These are phyloP conservation scores for Siphamia tubifer DNA, from an alignment of 2,113 vertebrate genomes.

Conservation along the genomic window DNA sequence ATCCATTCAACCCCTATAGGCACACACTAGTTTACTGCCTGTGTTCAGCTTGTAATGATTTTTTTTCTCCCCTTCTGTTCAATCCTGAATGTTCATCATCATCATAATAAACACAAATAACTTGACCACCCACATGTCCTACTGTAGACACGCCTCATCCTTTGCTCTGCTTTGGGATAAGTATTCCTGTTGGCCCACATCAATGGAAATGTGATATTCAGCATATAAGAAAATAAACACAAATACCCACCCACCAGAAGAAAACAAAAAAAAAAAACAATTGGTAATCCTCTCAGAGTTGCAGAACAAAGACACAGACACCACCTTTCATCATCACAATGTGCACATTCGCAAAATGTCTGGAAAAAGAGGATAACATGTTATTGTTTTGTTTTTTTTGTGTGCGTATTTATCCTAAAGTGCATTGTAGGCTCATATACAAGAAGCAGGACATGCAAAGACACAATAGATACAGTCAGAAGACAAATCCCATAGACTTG, in stretches of 20 bases:
- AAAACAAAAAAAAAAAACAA: slow-evolving; percentile 2
- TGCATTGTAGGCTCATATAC: slow-evolving; percentile 5
- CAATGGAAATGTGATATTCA: slow-evolving; percentile 20
- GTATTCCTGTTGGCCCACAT: slow-evolving; percentile 12
- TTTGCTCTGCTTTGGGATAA: slow-evolving; percentile 23
- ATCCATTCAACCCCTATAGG: not conserved
- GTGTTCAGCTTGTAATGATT: not conserved
- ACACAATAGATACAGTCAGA: slow-evolving; percentile 6
- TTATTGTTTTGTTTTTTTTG: not conserved
- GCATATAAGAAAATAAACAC: slow-evolving; percentile 1
- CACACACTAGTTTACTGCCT: not conserved
- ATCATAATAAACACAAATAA: slow-evolving; percentile 16
- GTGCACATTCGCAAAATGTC: not conserved
- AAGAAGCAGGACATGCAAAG: slow-evolving; percentile 2
- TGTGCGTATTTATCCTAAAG: slow-evolving; percentile 23
- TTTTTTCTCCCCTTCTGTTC: not conserved
- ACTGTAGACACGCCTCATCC: not conserved
- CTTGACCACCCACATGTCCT: slow-evolving; percentile 37
- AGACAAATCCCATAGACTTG: slow-evolving; percentile 26
- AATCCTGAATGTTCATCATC: not conserved
- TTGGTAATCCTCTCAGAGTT: slow-evolving; percentile 55
- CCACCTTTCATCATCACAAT: slow-evolving; percentile 19
- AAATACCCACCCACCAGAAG: slow-evolving; percentile 18
- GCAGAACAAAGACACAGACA: slow-evolving; percentile 29
- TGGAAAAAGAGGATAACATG: slow-evolving; percentile 34